A percentile compares a stretch with the other conserved stretches of the same genome.
These are phyloP conservation scores for Hemichromis elongatus DNA, from an alignment of 2,113 vertebrate species.

Conservation along the genomic window DNA sequence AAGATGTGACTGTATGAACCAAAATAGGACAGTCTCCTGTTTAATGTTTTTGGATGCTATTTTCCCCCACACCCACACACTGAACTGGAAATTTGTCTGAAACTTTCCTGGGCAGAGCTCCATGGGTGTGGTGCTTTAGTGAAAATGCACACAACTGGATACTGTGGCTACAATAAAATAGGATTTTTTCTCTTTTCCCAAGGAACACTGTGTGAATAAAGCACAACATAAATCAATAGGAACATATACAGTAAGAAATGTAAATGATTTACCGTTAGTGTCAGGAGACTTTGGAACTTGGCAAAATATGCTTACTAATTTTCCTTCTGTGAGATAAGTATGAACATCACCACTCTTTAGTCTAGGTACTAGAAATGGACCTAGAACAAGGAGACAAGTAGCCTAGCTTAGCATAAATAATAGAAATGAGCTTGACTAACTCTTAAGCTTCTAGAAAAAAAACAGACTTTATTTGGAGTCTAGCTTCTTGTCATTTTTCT, in stretches of 20 bases:
- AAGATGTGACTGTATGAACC: neutral
- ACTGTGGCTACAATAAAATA: slow-evolving; percentile 3
- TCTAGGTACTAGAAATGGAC: neutral
- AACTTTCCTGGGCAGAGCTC: slow-evolving; percentile 34
- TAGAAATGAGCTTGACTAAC: neutral
- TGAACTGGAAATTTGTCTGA: slow-evolving; percentile 36
- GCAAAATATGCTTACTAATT: neutral
- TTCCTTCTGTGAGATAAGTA: neutral
- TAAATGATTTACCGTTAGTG: neutral
- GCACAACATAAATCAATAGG: neutral
- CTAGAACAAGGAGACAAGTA: neutral
- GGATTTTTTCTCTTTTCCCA: neutral
- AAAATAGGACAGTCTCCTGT: neutral
- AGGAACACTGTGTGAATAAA: neutral
- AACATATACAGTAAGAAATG: neutral
- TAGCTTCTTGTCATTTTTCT: no score
- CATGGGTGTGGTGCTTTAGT: slow-evolving; percentile 46
- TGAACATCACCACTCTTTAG: neutral
- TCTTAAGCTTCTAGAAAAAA: neutral
- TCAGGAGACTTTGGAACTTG: neutral
- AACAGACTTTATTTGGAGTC: no score
- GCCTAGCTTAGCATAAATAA: neutral
- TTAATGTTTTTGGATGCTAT: neutral
- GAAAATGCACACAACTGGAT: slow-evolving; percentile 4
- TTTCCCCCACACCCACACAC: slow-evolving; percentile 15